These are phyloP conservation scores for Exocentrus adspersus DNA, from an alignment of 2,888 invertebrate species.

Conservation along the genomic window DNA sequence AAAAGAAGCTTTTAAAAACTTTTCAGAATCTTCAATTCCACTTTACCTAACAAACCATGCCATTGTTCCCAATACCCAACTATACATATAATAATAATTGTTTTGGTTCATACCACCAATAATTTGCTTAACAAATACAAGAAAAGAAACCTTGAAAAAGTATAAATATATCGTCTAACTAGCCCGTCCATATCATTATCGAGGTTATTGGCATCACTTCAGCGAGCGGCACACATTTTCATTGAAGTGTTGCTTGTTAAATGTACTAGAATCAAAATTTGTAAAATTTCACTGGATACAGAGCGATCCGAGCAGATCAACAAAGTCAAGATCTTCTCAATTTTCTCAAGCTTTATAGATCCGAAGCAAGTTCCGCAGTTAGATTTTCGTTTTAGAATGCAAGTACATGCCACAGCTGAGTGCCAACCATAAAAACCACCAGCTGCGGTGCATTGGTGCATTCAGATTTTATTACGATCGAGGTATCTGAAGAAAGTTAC, in stretches of 20 bases:
- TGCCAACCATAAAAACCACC: neutral
- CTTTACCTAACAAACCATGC: neutral
- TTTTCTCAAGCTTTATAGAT: too few species aligned
- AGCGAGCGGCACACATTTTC: slow-evolving; percentile 1
- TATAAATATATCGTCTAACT: neutral
- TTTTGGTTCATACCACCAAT: neutral
- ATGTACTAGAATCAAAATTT: slow-evolving; percentile 6
- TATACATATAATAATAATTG: neutral
- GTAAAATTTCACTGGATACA: neutral
- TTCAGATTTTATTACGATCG: neutral
- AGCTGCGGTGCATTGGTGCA: neutral
- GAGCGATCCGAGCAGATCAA: too few species aligned
- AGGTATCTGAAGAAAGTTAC: neutral
- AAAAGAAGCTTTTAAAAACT: too few species aligned
- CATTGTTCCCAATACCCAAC: neutral
- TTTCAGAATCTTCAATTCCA: too few species aligned
- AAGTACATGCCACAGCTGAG: neutral
- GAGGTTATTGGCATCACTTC: slow-evolving; percentile 2
- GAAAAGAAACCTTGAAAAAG: too few species aligned
- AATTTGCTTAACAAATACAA: neutral
- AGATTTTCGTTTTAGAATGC: too few species aligned
- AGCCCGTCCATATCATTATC: neutral
- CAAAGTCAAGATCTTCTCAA: too few species aligned
- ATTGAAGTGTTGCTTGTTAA: neutral
- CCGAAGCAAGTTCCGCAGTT: too few species aligned